Conservation (phyloP, 2,888 invertebrate species). For the Neria commutata region DNA sequence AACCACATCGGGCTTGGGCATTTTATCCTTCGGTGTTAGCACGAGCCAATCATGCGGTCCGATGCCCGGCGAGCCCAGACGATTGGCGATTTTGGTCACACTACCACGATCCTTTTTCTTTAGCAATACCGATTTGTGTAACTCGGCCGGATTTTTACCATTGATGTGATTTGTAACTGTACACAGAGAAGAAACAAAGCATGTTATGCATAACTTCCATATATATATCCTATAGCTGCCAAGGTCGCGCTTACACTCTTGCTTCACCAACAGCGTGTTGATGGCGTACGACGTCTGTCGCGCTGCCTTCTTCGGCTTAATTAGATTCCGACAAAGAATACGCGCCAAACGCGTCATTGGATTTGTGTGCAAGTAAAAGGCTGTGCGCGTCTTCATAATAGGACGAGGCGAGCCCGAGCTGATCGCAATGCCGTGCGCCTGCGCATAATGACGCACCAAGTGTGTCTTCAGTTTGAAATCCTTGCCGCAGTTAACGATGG, state of each 20-base stretch:
- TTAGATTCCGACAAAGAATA: constrained; percentile 80
- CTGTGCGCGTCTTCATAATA: constrained; percentile 96
- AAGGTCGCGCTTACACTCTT: constrained; percentile 74
- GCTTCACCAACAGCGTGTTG: constrained; percentile 81
- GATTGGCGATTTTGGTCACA: constrained; percentile 75
- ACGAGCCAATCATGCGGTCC: constrained; percentile 65
- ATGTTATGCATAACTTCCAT: too few relatives aligned
- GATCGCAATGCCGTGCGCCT: constrained; percentile 79
- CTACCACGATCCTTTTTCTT: constrained; percentile 68
- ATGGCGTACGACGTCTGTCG: constrained; percentile 83
- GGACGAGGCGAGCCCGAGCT: constrained; percentile 83
- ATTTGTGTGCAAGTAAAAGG: constrained; percentile 93
- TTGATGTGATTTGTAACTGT: constrained; percentile 67
- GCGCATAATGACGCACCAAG: constrained; percentile 90
- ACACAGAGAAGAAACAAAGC: constrained; percentile 14
- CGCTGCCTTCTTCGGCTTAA: constrained; percentile 84
- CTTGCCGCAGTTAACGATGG: constrained; percentile 90
- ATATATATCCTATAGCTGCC: constrained; percentile 8
- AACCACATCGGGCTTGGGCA: constrained; percentile 80
- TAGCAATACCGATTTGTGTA: constrained; percentile 66
- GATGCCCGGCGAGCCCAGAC: constrained; percentile 69
- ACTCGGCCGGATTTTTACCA: constrained; percentile 65
- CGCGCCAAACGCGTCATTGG: constrained; percentile 89
- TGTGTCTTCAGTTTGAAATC: constrained; percentile 96
- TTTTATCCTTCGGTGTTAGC: constrained; percentile 65